Percentiles rank a stretch among this genome's conserved stretches.
phyloP scores from a whole-genome alignment of 1,140 invertebrate genomes.

The Ganaspis sp. region DNA sequence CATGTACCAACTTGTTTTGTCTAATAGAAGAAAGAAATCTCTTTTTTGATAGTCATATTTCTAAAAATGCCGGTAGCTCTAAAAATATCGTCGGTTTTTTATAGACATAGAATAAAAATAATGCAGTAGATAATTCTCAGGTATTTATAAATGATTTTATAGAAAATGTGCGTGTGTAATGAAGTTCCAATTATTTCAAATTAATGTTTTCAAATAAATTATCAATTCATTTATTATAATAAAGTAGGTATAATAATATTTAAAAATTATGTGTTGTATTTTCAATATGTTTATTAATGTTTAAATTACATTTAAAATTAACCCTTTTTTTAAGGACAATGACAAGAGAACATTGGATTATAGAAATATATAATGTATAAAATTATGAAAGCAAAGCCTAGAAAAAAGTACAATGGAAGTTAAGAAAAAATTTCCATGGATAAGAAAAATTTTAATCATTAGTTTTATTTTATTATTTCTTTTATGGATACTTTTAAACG shows the following conservation, averaged over 20 bases:
- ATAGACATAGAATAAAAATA: too few species aligned
- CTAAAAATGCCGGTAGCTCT: background rate
- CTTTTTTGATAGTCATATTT: background rate
- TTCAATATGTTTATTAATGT: too few species aligned
- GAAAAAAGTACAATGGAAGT: conserved; percentile 7
- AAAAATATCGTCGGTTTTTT: background rate
- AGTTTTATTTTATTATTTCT: conserved; percentile 11
- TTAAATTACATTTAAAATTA: too few species aligned
- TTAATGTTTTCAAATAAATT: too few species aligned
- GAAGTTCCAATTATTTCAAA: too few species aligned
- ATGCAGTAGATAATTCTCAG: too few species aligned
- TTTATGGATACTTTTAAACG: conserved; percentile 28
- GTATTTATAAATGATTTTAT: background rate
- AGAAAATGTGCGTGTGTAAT: too few species aligned
- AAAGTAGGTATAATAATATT: too few species aligned
- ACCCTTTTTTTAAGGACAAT: too few species aligned
- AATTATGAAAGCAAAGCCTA: background rate
- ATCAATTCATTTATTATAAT: too few species aligned
- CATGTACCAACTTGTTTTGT: background rate
- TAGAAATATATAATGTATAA: background rate
- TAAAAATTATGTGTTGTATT: too few species aligned
- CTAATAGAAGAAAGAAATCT: background rate
- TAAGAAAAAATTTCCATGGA: background rate
- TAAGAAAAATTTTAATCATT: conserved; percentile 20
- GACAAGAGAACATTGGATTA: too few species aligned